These are phyloP conservation scores for Torymus aiolomorphi DNA, from an alignment of 2,888 invertebrate species.

Conservation along the genomic window DNA sequence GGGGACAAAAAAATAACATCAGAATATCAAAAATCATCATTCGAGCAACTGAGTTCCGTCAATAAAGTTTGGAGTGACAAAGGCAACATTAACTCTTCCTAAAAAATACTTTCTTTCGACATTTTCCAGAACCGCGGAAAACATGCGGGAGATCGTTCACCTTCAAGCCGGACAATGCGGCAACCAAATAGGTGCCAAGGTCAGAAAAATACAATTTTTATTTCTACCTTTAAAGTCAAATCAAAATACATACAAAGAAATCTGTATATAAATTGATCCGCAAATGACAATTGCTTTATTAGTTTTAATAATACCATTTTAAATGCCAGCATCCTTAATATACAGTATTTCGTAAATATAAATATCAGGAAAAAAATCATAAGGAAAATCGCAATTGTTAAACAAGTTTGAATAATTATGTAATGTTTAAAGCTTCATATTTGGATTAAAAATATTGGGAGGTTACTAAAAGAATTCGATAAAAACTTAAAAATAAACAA, in stretches of 20 bases:
- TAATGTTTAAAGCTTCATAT: too few species aligned
- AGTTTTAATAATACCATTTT: background rate
- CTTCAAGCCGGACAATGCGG: slow-evolving; percentile 82
- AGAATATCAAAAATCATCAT: slow-evolving; percentile 32
- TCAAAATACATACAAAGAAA: too few species aligned
- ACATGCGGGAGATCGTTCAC: slow-evolving; percentile 81
- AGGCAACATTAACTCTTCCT: background rate
- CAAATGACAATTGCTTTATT: background rate
- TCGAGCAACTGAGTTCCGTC: background rate
- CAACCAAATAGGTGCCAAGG: slow-evolving; percentile 81
- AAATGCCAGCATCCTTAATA: too few species aligned
- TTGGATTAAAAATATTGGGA: too few species aligned
- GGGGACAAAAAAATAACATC: slow-evolving; percentile 41
- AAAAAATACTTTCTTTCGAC: background rate
- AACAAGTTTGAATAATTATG: too few species aligned
- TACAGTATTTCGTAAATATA: too few species aligned
- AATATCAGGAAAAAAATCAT: too few species aligned
- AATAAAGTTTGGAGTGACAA: slow-evolving; percentile 21
- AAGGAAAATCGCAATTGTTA: too few species aligned
- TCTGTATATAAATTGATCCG: too few species aligned
- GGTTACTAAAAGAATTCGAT: slow-evolving; percentile 7
- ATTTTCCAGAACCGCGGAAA: slow-evolving; percentile 35
- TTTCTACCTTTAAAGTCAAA: too few species aligned
- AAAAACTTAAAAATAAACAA: background rate
- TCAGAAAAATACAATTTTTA: slow-evolving; percentile 69